Evolutionary conservation across 2,113 vertebrate genomes (phyloP).

Genomic region (Daphoenositta chrysoptera): DNA sequence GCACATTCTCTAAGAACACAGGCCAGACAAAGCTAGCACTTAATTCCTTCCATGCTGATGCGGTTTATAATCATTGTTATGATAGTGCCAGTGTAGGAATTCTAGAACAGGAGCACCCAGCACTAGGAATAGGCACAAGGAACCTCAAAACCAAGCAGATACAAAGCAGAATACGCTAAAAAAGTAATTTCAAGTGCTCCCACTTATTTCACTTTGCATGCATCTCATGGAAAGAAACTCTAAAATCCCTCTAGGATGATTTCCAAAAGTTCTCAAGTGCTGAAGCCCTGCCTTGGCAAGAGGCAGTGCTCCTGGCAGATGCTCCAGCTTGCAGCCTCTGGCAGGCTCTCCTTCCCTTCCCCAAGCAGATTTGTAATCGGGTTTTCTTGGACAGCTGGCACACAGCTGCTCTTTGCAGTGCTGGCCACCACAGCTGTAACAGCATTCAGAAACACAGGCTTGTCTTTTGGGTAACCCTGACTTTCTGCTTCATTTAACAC

Average conservation of each 20-base stretch:
- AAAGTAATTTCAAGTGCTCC: neutral
- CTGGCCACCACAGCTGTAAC: neutral
- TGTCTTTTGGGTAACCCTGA: neutral
- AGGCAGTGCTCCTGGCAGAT: neutral
- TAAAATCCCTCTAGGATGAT: neutral
- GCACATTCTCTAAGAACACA: neutral
- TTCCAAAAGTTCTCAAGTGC: neutral
- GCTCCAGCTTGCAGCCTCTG: neutral
- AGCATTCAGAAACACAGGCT: neutral
- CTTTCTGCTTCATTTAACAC: neutral
- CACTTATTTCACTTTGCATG: neutral
- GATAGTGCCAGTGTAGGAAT: neutral
- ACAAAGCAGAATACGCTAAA: rapidly evolving
- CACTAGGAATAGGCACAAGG: neutral
- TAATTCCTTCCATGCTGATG: neutral
- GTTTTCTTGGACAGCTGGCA: neutral
- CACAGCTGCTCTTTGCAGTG: neutral
- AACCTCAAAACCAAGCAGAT: neutral
- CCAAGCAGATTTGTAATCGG: neutral
- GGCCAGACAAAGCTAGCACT: neutral
- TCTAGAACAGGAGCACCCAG: neutral
- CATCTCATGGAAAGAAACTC: neutral
- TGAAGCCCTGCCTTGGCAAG: neutral
- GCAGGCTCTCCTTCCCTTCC: neutral
- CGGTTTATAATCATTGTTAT: neutral